Evolutionary conservation across 2,797 vertebrate species (phyloP).

Genomic region (Ctenochaetus hawaiiensis): DNA sequence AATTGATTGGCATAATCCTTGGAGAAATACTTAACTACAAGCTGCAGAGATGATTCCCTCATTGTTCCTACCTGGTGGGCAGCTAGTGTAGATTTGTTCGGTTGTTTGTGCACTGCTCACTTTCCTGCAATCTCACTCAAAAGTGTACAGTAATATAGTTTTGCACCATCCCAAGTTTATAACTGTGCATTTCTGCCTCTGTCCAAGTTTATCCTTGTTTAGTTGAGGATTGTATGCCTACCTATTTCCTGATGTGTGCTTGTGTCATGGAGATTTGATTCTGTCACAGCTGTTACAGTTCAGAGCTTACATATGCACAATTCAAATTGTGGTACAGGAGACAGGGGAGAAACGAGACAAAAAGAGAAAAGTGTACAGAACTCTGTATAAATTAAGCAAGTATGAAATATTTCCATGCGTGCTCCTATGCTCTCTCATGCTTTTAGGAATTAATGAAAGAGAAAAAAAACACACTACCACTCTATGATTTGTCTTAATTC

Average conservation of each 20-base stretch:
- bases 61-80: neutral
- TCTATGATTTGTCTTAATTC: neutral
- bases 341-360: neutral
- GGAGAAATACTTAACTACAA: neutral
- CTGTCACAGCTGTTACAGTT: conserved; percentile 17
- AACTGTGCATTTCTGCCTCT: neutral
- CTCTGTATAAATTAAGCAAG: neutral
- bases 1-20: neutral
- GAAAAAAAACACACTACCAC: neutral
- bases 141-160: conserved; percentile 10
- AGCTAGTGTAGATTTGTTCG: conserved; percentile 22
- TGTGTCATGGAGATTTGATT: conserved; percentile 11
- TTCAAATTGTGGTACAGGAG: neutral
- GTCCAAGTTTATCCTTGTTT: conserved; percentile 29
- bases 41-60: neutral
- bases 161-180: neutral
- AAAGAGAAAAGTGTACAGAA: neutral
- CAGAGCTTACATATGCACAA: neutral
- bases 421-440: neutral
- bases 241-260: neutral
- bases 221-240: neutral
- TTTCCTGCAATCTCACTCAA: conserved; percentile 28
- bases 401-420: neutral
- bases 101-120: conserved; percentile 29
- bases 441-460: neutral